phyloP scores from a whole-genome alignment of 2,113 vertebrate species.

The Anhinga rufa region DNA sequence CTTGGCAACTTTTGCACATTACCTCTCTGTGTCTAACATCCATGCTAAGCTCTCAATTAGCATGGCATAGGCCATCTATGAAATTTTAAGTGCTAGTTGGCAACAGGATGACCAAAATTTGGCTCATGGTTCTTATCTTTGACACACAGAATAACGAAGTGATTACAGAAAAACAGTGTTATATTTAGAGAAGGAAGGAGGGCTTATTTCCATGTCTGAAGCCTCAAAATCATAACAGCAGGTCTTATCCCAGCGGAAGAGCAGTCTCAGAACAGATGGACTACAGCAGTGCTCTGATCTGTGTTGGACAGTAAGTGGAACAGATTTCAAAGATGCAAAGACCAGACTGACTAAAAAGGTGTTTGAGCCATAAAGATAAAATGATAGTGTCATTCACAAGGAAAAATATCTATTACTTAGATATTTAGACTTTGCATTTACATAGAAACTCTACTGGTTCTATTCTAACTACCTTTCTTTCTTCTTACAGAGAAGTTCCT shows the following conservation, averaged over 20 bases:
- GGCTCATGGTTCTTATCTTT: slow-evolving; percentile 37
- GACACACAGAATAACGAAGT: slow-evolving; percentile 1
- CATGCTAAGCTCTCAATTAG: slow-evolving; percentile 1
- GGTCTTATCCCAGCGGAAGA: neutral
- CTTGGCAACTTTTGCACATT: neutral
- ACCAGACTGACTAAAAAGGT: neutral
- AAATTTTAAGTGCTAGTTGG: slow-evolving; percentile 44
- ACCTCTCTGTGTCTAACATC: slow-evolving; percentile 23
- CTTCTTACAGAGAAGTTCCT: neutral
- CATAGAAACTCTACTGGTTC: neutral
- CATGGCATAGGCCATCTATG: slow-evolving; percentile 16
- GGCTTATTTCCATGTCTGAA: slow-evolving; percentile 25
- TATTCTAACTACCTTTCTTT: neutral
- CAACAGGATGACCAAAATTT: slow-evolving; percentile 33
- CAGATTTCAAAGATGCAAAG: neutral
- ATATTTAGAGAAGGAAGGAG: neutral
- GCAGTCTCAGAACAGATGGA: slow-evolving; percentile 33
- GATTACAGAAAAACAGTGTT: slow-evolving; percentile 31
- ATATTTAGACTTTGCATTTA: neutral
- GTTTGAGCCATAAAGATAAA: neutral
- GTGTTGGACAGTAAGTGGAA: slow-evolving; percentile 6
- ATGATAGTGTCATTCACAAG: neutral
- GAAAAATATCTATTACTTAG: neutral
- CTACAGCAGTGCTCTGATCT: slow-evolving; percentile 4
- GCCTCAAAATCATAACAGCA: neutral